A percentile compares a stretch with the other conserved stretches of the same genome.
These are phyloP conservation scores for Pterobdella sp. DNA, from an alignment of 2,888 invertebrate species.

Conservation along the genomic window DNA sequence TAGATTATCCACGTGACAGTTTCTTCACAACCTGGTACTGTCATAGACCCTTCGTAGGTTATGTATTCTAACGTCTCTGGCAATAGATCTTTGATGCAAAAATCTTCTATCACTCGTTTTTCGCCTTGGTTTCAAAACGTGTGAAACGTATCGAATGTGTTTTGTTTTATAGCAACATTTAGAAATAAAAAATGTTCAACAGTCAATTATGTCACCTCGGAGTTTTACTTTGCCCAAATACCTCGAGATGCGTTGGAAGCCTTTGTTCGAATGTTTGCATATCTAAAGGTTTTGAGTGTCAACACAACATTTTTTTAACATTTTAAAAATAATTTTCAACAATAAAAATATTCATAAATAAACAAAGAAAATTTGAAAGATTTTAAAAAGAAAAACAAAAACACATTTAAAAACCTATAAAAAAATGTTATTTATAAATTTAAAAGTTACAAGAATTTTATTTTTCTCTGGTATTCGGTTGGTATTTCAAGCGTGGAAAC, in stretches of 20 bases:
- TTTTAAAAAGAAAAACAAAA: background rate
- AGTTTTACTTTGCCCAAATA: background rate
- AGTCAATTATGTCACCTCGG: background rate
- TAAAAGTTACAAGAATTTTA: background rate
- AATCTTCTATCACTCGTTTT: conserved; percentile 31
- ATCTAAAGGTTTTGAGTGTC: background rate
- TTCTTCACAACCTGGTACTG: conserved; percentile 94
- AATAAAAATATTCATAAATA: background rate
- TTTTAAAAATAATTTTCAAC: background rate
- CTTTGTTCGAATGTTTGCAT: background rate
- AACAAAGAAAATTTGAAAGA: background rate
- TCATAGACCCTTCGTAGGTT: conserved; percentile 95
- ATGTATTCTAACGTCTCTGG: conserved; percentile 59
- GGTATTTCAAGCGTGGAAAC: conserved; percentile 6
- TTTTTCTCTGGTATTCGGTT: background rate
- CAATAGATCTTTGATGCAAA: conserved; percentile 34
- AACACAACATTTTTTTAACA: too few species aligned
- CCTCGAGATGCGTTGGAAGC: background rate
- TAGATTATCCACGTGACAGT: conserved; percentile 96
- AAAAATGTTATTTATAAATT: background rate
- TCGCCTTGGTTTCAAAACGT: conserved; percentile 27
- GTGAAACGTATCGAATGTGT: background rate
- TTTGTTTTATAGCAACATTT: background rate
- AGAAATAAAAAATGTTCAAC: background rate
- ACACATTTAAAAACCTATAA: background rate